Percentiles rank a stretch among this genome's conserved stretches.
Evolutionary conservation across 2,888 invertebrate species (phyloP).

Genomic region (Callosobruchus maculatus): DNA sequence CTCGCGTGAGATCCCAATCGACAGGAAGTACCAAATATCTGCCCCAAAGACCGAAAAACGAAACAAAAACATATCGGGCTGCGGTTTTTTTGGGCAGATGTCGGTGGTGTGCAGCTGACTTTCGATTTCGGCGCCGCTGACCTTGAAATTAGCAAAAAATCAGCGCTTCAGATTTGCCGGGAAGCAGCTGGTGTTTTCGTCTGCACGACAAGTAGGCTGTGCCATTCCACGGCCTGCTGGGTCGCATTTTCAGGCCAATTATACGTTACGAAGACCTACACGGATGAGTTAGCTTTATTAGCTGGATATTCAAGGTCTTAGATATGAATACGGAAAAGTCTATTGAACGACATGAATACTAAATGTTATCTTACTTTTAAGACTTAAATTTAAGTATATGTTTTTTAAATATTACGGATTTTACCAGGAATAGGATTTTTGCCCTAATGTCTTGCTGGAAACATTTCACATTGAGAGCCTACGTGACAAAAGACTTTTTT

Average conservation of each 20-base stretch:
- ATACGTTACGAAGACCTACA: neutral
- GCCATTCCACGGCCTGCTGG: neutral
- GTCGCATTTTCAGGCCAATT: neutral
- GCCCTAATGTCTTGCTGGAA: too few relatives aligned
- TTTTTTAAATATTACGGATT: too few relatives aligned
- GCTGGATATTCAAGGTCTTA: too few relatives aligned
- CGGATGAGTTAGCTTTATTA: neutral
- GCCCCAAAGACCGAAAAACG: neutral
- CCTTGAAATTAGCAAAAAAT: constrained; percentile 23
- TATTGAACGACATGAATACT: too few relatives aligned
- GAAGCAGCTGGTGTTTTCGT: neutral
- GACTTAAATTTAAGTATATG: too few relatives aligned
- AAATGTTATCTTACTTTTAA: too few relatives aligned
- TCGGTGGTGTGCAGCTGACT: constrained; percentile 20
- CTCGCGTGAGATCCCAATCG: neutral
- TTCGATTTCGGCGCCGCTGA: constrained; percentile 20
- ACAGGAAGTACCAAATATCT: neutral
- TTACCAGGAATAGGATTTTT: too few relatives aligned
- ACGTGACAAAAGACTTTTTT: too few relatives aligned
- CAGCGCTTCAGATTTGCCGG: neutral
- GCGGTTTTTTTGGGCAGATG: constrained; percentile 13
- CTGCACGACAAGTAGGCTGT: neutral
- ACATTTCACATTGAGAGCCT: too few relatives aligned
- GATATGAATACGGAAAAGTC: too few relatives aligned
- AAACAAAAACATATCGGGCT: neutral